phyloP scores from a whole-genome alignment of 2,888 invertebrate species.

The Endomychus coccineus region DNA sequence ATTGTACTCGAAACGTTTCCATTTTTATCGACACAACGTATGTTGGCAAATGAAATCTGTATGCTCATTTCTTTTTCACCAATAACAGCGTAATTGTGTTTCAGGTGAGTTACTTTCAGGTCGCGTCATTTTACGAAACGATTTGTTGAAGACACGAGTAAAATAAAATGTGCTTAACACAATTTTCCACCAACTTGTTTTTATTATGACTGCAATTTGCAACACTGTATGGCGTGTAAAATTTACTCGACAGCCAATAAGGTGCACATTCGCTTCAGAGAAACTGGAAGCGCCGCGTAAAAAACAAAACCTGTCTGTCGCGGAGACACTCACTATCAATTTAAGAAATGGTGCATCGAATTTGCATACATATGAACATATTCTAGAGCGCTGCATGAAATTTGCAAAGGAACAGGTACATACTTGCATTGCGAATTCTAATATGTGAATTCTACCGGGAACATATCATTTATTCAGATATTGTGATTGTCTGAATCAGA shows the following conservation, averaged over 20 bases:
- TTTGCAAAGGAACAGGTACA: constrained; percentile 23
- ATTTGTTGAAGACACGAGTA: no score
- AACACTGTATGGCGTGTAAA: constrained; percentile 11
- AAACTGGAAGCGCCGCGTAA: constrained; percentile 1
- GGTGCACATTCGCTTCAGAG: constrained; percentile 2
- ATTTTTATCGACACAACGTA: no score
- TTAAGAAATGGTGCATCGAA: constrained; percentile 32
- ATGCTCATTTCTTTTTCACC: no score
- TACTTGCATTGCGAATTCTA: no score
- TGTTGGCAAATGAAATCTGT: no score
- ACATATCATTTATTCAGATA: no score
- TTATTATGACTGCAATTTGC: constrained; percentile 13
- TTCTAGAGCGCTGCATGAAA: constrained; percentile 25
- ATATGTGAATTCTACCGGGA: no score
- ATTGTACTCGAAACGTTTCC: no score
- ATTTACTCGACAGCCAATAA: constrained; percentile 7
- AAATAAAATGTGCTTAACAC: constrained; percentile 5
- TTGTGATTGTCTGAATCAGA: no score
- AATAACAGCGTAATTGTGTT: no score
- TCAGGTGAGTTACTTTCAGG: no score
- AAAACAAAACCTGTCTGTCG: constrained; percentile 26
- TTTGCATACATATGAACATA: constrained; percentile 34
- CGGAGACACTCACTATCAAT: constrained; percentile 34
- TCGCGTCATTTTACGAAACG: no score
- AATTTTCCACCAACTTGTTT: constrained; percentile 11